A percentile compares a stretch with the other conserved stretches of the same genome.
Evolutionary conservation across 2,797 vertebrate species (phyloP).

Genomic region (Acipenser oxyrinchus): DNA sequence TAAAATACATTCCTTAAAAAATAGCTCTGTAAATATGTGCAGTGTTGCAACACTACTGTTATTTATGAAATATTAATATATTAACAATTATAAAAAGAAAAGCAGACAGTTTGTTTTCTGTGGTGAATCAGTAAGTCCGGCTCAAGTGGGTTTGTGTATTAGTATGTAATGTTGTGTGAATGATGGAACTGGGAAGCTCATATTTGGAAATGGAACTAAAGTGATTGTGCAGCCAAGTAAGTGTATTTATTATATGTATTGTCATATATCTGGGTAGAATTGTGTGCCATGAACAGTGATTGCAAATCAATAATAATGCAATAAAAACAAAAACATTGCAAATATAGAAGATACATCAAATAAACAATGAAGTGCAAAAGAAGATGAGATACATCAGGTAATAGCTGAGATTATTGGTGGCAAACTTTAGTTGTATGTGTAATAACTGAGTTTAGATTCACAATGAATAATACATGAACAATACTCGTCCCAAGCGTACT

Average conservation of each 20-base stretch:
- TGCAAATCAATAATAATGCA: too few relatives aligned
- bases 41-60: too few relatives aligned
- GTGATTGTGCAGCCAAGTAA: slow-evolving; percentile 22
- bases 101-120: neutral
- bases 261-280: neutral
- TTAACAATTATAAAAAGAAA: too few relatives aligned
- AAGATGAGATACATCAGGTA: neutral
- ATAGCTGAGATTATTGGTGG: too few relatives aligned
- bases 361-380: slow-evolving; percentile 9
- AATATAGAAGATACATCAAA: too few relatives aligned
- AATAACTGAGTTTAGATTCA: too few relatives aligned
- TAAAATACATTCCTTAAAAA: neutral
- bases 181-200: slow-evolving; percentile 7
- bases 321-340: too few relatives aligned
- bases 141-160: slow-evolving; percentile 5
- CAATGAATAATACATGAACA: too few relatives aligned
- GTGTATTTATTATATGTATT: neutral
- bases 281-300: too few relatives aligned
- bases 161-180: slow-evolving; percentile 21
- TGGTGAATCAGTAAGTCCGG: neutral
- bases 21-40: too few relatives aligned
- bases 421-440: too few relatives aligned
- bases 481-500: neutral
- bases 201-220: slow-evolving; percentile 26
- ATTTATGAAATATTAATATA: too few relatives aligned